phyloP scores from a whole-genome alignment of 2,888 invertebrate species.

The Strigamia maritima region DNA sequence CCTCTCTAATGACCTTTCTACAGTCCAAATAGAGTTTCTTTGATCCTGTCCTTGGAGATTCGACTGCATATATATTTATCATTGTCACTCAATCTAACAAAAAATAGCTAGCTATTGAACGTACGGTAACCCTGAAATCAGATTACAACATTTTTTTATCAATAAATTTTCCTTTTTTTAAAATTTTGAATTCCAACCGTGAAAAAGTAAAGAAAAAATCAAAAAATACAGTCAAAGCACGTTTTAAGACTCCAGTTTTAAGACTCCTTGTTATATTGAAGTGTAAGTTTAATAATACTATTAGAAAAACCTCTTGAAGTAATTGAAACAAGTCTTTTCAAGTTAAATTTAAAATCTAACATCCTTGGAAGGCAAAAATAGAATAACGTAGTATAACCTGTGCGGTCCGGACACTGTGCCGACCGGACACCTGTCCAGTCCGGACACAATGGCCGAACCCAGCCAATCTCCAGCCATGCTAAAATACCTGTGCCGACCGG shows the following conservation, averaged over 20 bases:
- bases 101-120: not conserved
- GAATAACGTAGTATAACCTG: no score
- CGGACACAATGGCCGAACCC: no score
- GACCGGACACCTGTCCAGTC: no score
- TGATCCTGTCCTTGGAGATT: no score
- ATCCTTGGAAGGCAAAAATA: no score
- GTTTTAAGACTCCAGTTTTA: not conserved
- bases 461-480: no score
- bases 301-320: not conserved
- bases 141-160: not conserved
- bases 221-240: not conserved
- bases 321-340: not conserved
- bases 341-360: not conserved
- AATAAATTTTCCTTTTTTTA: not conserved
- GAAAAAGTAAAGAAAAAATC: not conserved
- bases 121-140: not conserved
- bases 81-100: not conserved
- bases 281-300: not conserved
- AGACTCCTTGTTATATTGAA: not conserved
- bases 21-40: no score
- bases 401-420: no score
- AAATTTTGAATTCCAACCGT: not conserved
- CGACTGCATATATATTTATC: not conserved
- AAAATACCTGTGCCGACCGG: no score
- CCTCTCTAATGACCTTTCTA: no score